Evolutionary conservation across 2,113 vertebrate genomes (phyloP).

Genomic region (Anolis sagrei): DNA sequence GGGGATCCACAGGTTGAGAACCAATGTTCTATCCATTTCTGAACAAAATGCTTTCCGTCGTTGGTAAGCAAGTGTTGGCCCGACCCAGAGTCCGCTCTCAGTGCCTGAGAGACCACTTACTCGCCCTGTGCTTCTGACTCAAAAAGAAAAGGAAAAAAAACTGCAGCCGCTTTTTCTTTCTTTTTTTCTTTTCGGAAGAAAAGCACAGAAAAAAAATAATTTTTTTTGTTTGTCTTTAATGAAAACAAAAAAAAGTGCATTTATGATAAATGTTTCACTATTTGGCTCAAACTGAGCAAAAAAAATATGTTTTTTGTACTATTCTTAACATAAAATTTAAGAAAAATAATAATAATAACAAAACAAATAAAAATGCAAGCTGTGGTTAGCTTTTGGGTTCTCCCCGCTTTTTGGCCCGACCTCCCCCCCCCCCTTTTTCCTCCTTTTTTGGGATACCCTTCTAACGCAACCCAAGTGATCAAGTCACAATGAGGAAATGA

Average conservation of each 20-base stretch:
- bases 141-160: too few relatives aligned
- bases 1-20: too few relatives aligned
- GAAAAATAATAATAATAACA: background rate
- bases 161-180: slow-evolving; percentile 25
- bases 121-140: slow-evolving; percentile 58
- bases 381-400: slow-evolving; percentile 18
- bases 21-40: slow-evolving; percentile 45
- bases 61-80: slow-evolving; percentile 62
- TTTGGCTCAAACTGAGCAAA: slow-evolving; percentile 86
- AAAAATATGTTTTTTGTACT: slow-evolving; percentile 74
- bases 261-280: slow-evolving; percentile 86
- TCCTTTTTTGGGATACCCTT: slow-evolving; percentile 57
- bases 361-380: slow-evolving; percentile 46
- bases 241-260: slow-evolving; percentile 77
- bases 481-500: slow-evolving; percentile 55
- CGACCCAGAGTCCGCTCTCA: slow-evolving; percentile 69
- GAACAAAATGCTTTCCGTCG: slow-evolving; percentile 42
- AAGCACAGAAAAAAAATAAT: slow-evolving; percentile 68
- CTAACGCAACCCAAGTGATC: slow-evolving; percentile 53
- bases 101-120: slow-evolving; percentile 63
- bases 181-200: slow-evolving; percentile 47
- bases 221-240: slow-evolving; percentile 62
- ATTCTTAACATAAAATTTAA: slow-evolving; percentile 67
- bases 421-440: too few relatives aligned
- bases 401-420: background rate